These are phyloP conservation scores for Trypoxylus dichotomus DNA, from an alignment of 1,140 invertebrate genomes.

Conservation along the genomic window DNA sequence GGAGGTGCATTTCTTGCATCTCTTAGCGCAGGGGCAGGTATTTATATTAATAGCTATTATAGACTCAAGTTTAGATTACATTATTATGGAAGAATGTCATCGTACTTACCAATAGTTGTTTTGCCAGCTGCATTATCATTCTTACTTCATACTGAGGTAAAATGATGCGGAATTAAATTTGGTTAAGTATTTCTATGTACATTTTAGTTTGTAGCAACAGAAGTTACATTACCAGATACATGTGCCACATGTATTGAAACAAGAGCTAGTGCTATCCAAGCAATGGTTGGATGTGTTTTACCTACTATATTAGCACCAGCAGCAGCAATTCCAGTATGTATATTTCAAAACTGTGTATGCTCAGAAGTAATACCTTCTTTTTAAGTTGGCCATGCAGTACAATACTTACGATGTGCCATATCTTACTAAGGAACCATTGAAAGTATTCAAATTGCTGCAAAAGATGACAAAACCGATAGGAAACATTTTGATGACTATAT, in stretches of 20 bases:
- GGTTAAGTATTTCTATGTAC: not conserved
- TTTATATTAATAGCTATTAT: constrained; percentile 55
- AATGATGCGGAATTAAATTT: not conserved
- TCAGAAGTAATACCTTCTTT: constrained; percentile 31
- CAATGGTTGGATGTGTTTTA: constrained; percentile 49
- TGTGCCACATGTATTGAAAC: constrained; percentile 55
- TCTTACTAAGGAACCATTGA: constrained; percentile 51
- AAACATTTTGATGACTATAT: constrained; percentile 48
- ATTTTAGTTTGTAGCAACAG: constrained; percentile 50
- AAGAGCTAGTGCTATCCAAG: constrained; percentile 52
- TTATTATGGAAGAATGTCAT: constrained; percentile 50
- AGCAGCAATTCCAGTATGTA: constrained; percentile 50
- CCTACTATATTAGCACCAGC: constrained; percentile 54
- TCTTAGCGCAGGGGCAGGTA: constrained; percentile 47
- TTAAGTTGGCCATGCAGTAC: constrained; percentile 54
- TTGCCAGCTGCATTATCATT: constrained; percentile 52
- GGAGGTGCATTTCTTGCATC: constrained; percentile 47
- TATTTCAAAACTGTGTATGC: not conserved
- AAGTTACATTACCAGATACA: constrained; percentile 48
- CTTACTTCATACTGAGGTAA: constrained; percentile 51
- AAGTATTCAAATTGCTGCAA: constrained; percentile 51
- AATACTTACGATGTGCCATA: constrained; percentile 56
- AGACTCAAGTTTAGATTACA: constrained; percentile 50
- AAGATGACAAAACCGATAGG: constrained; percentile 52
- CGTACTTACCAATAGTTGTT: constrained; percentile 53